A percentile compares a stretch with the other conserved stretches of the same genome.
Conservation (phyloP, 2,797 vertebrate species). For the Labroides dimidiatus region DNA sequence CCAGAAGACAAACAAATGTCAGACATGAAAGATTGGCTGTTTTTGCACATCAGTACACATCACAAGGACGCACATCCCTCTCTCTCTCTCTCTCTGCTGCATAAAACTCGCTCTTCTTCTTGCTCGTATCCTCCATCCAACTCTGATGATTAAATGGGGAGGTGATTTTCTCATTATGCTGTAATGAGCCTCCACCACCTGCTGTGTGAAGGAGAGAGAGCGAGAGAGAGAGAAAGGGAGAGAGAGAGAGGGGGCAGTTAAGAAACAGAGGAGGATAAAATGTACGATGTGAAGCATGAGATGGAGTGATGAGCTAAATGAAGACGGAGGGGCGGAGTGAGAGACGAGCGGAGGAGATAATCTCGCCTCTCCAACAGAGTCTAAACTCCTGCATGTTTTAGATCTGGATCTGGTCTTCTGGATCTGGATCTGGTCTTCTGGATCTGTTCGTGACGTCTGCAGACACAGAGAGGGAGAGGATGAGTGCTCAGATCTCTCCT, state of each 20-base stretch:
- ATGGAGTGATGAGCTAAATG: not conserved
- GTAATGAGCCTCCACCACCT: slow-evolving; percentile 52
- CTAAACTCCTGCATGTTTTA: not conserved
- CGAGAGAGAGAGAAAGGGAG: too few species aligned
- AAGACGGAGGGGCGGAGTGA: too few species aligned
- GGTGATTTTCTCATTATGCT: slow-evolving; percentile 46
- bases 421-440: too few species aligned
- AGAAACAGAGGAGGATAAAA: not conserved
- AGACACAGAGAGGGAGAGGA: too few species aligned
- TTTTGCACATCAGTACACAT: not conserved
- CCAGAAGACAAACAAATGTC: not conserved
- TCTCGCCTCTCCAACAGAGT: slow-evolving; percentile 14
- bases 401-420: not conserved
- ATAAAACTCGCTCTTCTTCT: not conserved
- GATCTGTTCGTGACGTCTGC: too few species aligned
- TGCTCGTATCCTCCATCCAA: slow-evolving; percentile 18
- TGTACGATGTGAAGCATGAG: not conserved
- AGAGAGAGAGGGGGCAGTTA: not conserved
- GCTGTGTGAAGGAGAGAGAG: slow-evolving; percentile 18
- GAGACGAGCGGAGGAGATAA: slow-evolving; percentile 10
- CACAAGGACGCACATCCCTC: not conserved
- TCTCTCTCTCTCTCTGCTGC: not conserved
- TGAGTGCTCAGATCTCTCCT: too few species aligned
- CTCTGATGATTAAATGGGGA: slow-evolving; percentile 31
- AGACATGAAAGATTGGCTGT: not conserved